phyloP scores from a whole-genome alignment of 2,113 vertebrate genomes.

The Pluvialis apricaria region DNA sequence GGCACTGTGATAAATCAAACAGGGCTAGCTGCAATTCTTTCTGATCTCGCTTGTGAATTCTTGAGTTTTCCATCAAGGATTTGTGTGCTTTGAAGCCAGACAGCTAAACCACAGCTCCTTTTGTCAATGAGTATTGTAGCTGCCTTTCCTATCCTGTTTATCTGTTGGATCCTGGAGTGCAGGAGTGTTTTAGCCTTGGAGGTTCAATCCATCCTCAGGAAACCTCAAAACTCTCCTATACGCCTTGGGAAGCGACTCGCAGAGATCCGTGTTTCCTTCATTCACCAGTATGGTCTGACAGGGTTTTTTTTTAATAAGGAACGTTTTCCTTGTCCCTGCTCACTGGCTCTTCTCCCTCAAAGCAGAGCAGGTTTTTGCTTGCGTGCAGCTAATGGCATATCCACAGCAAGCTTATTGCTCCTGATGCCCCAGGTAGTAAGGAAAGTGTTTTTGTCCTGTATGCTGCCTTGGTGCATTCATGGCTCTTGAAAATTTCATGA shows the following conservation, averaged over 20 bases:
- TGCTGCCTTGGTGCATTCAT: not conserved
- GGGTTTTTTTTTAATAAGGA: not conserved
- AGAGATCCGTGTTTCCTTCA: not conserved
- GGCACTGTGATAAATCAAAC: not conserved
- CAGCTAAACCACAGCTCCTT: not conserved
- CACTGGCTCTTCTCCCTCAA: not conserved
- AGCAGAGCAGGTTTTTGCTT: not conserved
- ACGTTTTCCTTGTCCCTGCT: fast-evolving
- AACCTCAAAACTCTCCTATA: not conserved
- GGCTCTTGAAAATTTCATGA: not conserved
- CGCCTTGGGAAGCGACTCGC: not conserved
- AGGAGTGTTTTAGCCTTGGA: not conserved
- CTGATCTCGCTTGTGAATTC: not conserved
- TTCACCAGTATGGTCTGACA: not conserved
- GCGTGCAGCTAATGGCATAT: not conserved
- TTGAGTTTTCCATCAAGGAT: not conserved
- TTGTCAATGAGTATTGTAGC: not conserved
- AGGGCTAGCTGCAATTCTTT: not conserved
- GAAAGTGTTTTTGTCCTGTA: not conserved
- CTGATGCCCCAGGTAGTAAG: not conserved
- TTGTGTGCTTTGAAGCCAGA: not conserved
- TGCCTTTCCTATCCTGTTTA: not conserved
- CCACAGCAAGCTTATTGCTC: not conserved
- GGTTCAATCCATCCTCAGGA: not conserved
- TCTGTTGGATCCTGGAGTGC: not conserved